phyloP scores from a whole-genome alignment of 2,113 vertebrate genomes.

The Vanacampus margaritifer region DNA sequence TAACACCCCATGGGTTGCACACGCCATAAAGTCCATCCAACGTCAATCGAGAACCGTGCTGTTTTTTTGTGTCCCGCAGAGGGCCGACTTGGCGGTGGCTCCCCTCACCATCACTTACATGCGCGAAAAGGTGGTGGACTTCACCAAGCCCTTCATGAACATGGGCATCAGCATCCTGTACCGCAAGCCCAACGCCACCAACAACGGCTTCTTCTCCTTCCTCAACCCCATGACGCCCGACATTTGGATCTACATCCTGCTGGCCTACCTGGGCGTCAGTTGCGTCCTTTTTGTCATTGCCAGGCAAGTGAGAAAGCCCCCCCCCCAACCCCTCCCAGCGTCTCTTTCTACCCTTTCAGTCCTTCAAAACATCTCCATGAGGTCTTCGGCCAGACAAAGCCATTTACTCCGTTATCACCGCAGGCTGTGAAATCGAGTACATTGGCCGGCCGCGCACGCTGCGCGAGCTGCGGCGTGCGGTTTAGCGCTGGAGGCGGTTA shows the following conservation, averaged over 20 bases:
- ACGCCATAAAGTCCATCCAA: no score
- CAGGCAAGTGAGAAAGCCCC: constrained; percentile 75
- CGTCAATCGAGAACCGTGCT: no score
- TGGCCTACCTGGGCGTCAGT: constrained; percentile 97
- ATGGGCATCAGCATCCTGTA: constrained; percentile 98
- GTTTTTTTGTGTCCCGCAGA: constrained; percentile 65
- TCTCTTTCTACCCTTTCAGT: not conserved
- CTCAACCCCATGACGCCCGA: constrained; percentile 96
- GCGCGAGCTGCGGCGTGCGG: constrained; percentile 33
- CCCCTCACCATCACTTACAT: constrained; percentile 95
- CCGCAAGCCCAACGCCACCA: constrained; percentile 92
- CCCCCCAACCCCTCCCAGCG: not conserved
- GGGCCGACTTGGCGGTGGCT: constrained; percentile 92
- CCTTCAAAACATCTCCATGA: constrained; percentile 1
- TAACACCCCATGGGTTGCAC: no score
- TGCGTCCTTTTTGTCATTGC: constrained; percentile 98
- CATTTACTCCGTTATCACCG: constrained; percentile 37
- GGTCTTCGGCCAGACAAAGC: constrained; percentile 30
- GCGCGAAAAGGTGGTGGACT: constrained; percentile 94
- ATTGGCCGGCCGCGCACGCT: constrained; percentile 26
- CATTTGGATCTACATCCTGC: constrained; percentile 98
- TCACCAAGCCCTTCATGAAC: constrained; percentile 97
- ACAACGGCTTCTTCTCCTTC: constrained; percentile 97
- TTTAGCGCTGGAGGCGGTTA: constrained; percentile 48
- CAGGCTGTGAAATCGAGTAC: constrained; percentile 16